phyloP scores from a whole-genome alignment of 2,797 vertebrate species.

The Podarcis siculus region DNA sequence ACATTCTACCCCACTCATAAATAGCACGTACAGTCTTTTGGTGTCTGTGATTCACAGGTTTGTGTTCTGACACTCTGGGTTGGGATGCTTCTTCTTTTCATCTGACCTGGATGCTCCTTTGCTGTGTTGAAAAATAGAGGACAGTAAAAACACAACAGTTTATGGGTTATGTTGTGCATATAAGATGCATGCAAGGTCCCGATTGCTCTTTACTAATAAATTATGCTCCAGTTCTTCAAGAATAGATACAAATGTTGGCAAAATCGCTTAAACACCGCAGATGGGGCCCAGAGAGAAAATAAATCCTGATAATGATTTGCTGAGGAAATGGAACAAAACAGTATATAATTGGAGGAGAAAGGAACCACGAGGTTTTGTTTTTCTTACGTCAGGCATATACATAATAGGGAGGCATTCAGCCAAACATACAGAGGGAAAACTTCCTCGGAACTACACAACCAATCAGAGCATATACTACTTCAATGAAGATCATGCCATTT shows the following conservation, averaged over 20 bases:
- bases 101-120: background rate
- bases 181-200: conserved; percentile 8
- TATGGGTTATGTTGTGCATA: background rate
- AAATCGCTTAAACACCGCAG: too few relatives aligned
- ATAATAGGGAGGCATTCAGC: too few relatives aligned
- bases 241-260: background rate
- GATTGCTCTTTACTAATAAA: background rate
- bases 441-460: too few relatives aligned
- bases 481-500: too few relatives aligned
- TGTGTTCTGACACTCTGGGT: background rate
- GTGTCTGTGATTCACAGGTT: background rate
- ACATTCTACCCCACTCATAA: background rate
- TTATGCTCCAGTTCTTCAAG: background rate
- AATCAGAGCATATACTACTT: too few relatives aligned
- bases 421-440: too few relatives aligned
- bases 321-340: too few relatives aligned
- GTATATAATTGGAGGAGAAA: too few relatives aligned
- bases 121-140: background rate
- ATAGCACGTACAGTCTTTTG: background rate
- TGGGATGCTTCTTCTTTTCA: background rate
- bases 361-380: too few relatives aligned
- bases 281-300: too few relatives aligned
- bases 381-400: too few relatives aligned
- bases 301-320: too few relatives aligned
- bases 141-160: background rate